These are phyloP conservation scores for Syndactyla subalaris DNA, from an alignment of 2,797 vertebrate species.

Conservation along the genomic window DNA sequence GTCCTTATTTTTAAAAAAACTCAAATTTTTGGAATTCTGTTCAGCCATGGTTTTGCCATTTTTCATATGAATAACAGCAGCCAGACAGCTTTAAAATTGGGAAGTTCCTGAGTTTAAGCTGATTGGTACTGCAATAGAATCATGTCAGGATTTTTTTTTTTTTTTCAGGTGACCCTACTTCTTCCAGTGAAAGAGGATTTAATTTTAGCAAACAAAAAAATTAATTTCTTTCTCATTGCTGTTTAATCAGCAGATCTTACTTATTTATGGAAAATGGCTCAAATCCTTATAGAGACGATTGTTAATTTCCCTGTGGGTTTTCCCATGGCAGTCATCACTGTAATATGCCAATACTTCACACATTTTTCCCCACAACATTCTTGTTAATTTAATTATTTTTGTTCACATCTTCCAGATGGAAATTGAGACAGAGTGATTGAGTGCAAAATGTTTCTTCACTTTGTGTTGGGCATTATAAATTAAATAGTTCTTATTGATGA, in stretches of 20 bases:
- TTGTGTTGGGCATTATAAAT: conserved; percentile 29
- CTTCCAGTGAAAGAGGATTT: neutral
- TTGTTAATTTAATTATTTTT: conserved; percentile 42
- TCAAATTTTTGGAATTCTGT: neutral
- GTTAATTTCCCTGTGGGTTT: conserved; percentile 13
- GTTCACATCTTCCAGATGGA: conserved; percentile 35
- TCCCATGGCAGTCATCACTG: neutral
- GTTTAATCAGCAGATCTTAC: neutral
- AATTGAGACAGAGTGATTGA: conserved; percentile 20
- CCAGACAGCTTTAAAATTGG: neutral
- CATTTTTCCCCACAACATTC: neutral
- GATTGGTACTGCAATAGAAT: neutral
- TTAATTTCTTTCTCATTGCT: neutral
- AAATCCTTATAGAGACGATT: neutral
- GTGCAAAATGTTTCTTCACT: conserved; percentile 25
- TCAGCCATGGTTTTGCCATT: neutral
- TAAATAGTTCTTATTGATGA: neutral
- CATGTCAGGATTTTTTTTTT: neutral
- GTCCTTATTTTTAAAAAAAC: neutral
- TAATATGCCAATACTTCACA: neutral
- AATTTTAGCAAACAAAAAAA: neutral
- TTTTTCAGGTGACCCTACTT: neutral
- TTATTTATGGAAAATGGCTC: conserved; percentile 23
- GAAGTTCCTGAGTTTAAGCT: neutral
- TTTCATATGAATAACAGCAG: neutral